Evolutionary conservation across 1,140 invertebrate genomes (phyloP).

Genomic region (Brachystomella parvula): DNA sequence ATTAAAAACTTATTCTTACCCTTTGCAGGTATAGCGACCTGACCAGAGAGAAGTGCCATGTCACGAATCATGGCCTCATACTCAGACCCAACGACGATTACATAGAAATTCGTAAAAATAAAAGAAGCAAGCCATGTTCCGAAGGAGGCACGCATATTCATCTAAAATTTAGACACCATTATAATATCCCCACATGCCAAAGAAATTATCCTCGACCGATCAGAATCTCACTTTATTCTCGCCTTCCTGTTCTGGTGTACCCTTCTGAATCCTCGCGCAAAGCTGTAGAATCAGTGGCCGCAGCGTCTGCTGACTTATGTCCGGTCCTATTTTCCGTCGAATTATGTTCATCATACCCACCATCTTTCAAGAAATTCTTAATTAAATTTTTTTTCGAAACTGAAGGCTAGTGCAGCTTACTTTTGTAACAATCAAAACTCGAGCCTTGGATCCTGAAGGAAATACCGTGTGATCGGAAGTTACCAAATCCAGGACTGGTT

Average conservation of each 20-base stretch:
- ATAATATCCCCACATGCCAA: neutral
- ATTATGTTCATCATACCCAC: slow-evolving; percentile 32
- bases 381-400: neutral
- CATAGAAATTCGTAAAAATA: slow-evolving; percentile 29
- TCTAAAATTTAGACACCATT: slow-evolving; percentile 13
- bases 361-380: slow-evolving; percentile 16
- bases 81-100: slow-evolving; percentile 27
- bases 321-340: slow-evolving; percentile 33
- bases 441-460: slow-evolving; percentile 22
- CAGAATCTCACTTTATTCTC: slow-evolving; percentile 5
- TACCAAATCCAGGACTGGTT: slow-evolving; percentile 23
- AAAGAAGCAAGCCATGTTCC: slow-evolving; percentile 16
- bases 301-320: slow-evolving; percentile 25
- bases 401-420: neutral
- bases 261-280: slow-evolving; percentile 25
- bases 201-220: neutral
- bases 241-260: neutral
- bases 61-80: slow-evolving; percentile 24
- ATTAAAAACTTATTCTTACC: slow-evolving; percentile 11
- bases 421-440: slow-evolving; percentile 12
- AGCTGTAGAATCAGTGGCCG: slow-evolving; percentile 29
- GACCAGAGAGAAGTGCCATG: neutral
- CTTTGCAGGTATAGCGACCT: neutral
- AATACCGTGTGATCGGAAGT: slow-evolving; percentile 26
- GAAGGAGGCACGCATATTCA: slow-evolving; percentile 18